Evolutionary conservation across 1,140 invertebrate genomes (phyloP).

Genomic region (Atopsyche davidsoni): DNA sequence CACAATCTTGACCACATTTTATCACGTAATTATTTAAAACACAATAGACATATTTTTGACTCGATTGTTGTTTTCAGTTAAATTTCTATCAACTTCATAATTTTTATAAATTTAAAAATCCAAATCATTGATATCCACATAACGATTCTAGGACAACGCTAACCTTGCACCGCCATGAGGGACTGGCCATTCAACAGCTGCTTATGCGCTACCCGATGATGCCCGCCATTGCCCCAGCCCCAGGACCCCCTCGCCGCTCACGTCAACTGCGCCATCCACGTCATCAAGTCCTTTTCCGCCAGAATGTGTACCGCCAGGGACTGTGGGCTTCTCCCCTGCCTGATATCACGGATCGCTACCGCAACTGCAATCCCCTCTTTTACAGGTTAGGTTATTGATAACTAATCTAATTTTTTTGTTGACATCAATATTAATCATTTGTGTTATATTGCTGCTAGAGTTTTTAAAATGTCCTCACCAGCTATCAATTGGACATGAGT

Average conservation of each 20-base stretch:
- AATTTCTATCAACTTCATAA: not conserved
- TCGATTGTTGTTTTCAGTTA: not conserved
- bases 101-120: not conserved
- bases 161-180: constrained; percentile 49
- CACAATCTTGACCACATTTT: too few relatives aligned
- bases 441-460: not conserved
- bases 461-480: too few relatives aligned
- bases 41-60: too few relatives aligned
- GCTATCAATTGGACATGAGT: not conserved
- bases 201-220: constrained; percentile 47
- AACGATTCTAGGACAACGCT: constrained; percentile 49
- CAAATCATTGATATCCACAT: not conserved
- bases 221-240: constrained; percentile 31
- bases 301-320: constrained; percentile 69
- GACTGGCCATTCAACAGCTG: constrained; percentile 50
- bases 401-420: not conserved
- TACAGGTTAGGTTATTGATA: constrained; percentile 52
- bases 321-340: constrained; percentile 64
- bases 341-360: constrained; percentile 58
- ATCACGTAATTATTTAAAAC: too few relatives aligned
- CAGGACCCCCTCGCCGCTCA: constrained; percentile 22
- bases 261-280: constrained; percentile 34
- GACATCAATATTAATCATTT: not conserved
- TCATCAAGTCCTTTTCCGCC: constrained; percentile 40
- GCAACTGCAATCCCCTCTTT: constrained; percentile 70